phyloP scores from a whole-genome alignment of 1,140 invertebrate genomes.

The Conus betulinus region DNA sequence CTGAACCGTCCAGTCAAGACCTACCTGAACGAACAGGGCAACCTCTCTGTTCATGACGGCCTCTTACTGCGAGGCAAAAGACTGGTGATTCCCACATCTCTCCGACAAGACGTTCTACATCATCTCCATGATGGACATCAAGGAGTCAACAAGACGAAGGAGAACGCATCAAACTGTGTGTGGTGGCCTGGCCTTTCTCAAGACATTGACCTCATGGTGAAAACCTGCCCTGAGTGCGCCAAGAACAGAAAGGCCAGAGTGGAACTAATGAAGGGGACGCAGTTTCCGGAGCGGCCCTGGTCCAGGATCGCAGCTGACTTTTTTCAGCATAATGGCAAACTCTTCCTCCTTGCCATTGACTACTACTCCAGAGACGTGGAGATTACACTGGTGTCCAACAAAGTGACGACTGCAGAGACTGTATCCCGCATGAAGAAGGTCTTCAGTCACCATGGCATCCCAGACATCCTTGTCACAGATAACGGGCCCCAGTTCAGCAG shows the following conservation, averaged over 20 bases:
- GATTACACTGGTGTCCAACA: no score
- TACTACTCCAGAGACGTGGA: no score
- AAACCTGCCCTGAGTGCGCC: constrained; percentile 39
- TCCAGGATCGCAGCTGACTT: constrained; percentile 30
- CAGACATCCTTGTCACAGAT: no score
- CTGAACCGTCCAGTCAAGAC: not conserved
- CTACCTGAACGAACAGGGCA: not conserved
- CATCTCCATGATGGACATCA: no score
- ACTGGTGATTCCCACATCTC: constrained; percentile 40
- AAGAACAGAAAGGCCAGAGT: constrained; percentile 9
- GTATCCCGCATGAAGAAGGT: no score
- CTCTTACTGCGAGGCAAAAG: not conserved
- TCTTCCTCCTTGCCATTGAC: constrained; percentile 31
- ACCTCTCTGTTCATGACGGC: not conserved
- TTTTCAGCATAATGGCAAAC: constrained; percentile 28
- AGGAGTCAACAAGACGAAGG: constrained; percentile 27
- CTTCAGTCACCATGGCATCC: no score
- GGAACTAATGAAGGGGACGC: constrained; percentile 38
- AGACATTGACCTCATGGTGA: constrained; percentile 25
- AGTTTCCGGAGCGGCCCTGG: constrained; percentile 41
- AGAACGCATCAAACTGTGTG: not conserved
- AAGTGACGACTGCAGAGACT: no score
- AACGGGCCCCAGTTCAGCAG: no score
- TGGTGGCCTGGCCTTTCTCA: no score
- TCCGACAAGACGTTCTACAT: constrained; percentile 18